Base-by-base conservation (phyloP, 1,140 invertebrate species). In the Geopemphigus sp. region DNA sequence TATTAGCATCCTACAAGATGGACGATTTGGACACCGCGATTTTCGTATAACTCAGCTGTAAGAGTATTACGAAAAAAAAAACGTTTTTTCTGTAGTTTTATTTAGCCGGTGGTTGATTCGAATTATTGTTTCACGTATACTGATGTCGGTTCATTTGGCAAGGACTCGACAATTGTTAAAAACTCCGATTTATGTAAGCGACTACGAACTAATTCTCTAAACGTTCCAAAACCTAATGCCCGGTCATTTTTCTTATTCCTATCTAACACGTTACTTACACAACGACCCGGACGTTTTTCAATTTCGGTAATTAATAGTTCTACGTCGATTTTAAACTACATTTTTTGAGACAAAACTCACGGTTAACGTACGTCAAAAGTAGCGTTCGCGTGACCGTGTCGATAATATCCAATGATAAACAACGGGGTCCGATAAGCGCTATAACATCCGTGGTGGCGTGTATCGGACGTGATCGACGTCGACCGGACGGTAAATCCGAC, bases 241-340 rank as follows among this genome's bases (percentile, higher is more conserved):
- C 5, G 57, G 24, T 61, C 61, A 63, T 70, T 68, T 66, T 89
- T 85, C 80, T 84, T 72, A 0, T 87, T 80, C 26, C 47, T 80
- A 5, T 80, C 82, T 6, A 90, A 82, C 0, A 87, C 81, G 53
- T 86, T 26, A 63, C 61, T 63, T 29, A 63, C 29, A 63, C 26
- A 63, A 19, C 19, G 19, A 63, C 29, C 26, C 10, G 59, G 59
- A 32, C 29, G 17, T 63, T 32, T 63, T 63, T 63, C 59, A 32
- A 63, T 32, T 63, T 63, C 59, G 10, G 29, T 63, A 19, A 63
- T 63, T n/a, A n/a, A n/a, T n/a, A n/a, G n/a, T n/a, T n/a, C n/a
- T n/a, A n/a, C 32, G 1, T 63, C 5, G 26, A 63, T 63, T 63
- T 68, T 47, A 68, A 68, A 15, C 4, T 24, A 68, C 15, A 68